Conservation (phyloP, 1,140 invertebrate species). For the Lepidurus apus region DNA sequence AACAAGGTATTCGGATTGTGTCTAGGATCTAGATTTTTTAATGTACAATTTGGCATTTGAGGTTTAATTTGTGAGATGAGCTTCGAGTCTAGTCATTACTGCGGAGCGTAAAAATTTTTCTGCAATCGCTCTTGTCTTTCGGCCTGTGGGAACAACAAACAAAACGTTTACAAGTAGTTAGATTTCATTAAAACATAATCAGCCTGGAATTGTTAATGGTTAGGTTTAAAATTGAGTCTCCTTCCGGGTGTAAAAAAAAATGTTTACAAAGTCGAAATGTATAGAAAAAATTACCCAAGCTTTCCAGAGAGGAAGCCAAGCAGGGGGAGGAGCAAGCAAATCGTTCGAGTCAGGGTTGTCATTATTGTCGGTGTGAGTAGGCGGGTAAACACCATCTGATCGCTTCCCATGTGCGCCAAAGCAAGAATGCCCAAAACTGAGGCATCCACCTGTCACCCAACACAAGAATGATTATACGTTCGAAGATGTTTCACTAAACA, state of each 20-base stretch:
- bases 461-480: neutral
- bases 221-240: no score
- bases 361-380: conserved; percentile 14
- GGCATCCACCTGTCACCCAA: conserved; percentile 53
- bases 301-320: conserved; percentile 14
- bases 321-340: neutral
- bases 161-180: neutral
- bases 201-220: no score
- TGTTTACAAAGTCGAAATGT: neutral
- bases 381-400: conserved; percentile 45
- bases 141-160: neutral
- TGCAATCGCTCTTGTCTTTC: neutral
- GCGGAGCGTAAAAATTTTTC: neutral
- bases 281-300: neutral
- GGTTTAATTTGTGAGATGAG: neutral
- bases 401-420: conserved; percentile 60
- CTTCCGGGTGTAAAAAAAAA: no score
- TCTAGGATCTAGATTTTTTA: neutral
- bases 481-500: neutral
- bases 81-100: neutral
- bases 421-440: conserved; percentile 59
- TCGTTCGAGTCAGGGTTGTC: neutral
- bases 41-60: neutral
- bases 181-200: no score
- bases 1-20: no score